Base-by-base conservation (phyloP, 1,140 invertebrate genomes). In the Pristionchus pacificus region DNA sequence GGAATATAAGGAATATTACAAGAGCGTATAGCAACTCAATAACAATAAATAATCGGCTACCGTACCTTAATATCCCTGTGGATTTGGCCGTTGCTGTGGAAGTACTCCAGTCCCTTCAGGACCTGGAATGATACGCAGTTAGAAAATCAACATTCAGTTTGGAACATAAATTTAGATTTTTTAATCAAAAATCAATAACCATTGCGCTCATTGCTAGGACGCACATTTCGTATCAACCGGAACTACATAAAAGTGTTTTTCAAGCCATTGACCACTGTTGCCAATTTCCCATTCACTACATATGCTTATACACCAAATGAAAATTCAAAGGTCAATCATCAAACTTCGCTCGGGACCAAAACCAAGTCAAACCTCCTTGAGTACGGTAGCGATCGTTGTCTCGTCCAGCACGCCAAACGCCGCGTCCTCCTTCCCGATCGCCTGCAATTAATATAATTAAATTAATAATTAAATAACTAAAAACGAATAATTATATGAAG, bases 1-100 rank as follows among this genome's bases (percentile, higher is more conserved):
- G n/a, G n/a, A n/a, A n/a, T n/a, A n/a, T 66, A 49, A 64, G 24
- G 19, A 38, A 71, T 25, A 31, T 60, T 59, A 74, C 57, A 32
- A n/a, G n/a, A n/a, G n/a, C n/a, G n/a, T n/a, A n/a, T n/a, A n/a
- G n/a, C n/a, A n/a, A n/a, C n/a, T n/a, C n/a, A n/a, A n/a, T n/a
- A n/a, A n/a, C 38, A 25, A 60, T 65, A 65, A 27, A 65, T 27
- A 1, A 65, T 30, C 10, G 15, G 24, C 49, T 14, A 27, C 0
- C 0, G 24, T 14, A 32, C 29, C 77, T 80, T 83, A 49, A 83
- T 83, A 63, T 83, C 82, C 89, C 92, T 89, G 85, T 99, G 97
- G 80, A 99, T 98, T 86, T 98, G 95, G 29, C 95, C 95, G 87
- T 97, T 98, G 77, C 90, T 93, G 84, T 99, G 97, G 85, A 98